Conservation (phyloP, 1,140 invertebrate genomes). For the Saccostrea cuccullata region DNA sequence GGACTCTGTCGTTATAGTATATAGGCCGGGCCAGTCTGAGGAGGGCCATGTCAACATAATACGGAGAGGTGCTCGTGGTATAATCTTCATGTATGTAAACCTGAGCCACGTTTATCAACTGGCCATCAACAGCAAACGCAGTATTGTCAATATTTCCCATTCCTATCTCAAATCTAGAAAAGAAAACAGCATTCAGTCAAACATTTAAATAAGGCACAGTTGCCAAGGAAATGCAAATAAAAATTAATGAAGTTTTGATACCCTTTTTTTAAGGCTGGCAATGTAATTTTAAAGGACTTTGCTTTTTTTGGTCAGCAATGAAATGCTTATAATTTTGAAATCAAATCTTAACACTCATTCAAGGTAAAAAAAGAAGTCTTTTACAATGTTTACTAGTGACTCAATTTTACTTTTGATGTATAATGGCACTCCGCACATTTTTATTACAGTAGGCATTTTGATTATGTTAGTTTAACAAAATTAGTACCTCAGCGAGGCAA, state of each 20-base stretch:
- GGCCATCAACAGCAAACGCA: background rate
- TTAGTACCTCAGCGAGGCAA: background rate
- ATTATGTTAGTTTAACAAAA: no score
- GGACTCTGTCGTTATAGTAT: background rate
- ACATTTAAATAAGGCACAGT: background rate
- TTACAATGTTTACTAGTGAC: no score
- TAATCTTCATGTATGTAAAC: background rate
- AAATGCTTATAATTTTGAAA: no score
- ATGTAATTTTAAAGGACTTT: no score
- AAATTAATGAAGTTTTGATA: no score
- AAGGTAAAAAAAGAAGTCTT: no score
- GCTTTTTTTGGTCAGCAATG: no score
- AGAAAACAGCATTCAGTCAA: background rate
- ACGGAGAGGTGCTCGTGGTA: background rate
- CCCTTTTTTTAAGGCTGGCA: no score
- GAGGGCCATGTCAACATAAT: slow-evolving; percentile 16
- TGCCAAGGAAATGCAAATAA: no score
- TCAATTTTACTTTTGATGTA: background rate
- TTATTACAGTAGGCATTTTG: no score
- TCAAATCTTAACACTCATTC: no score
- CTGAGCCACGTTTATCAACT: background rate
- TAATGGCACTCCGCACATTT: background rate
- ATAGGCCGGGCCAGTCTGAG: background rate
- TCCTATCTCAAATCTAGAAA: background rate
- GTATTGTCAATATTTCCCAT: slow-evolving; percentile 14